Evolutionary conservation across 1,140 invertebrate genomes (phyloP), one percentile per base, ranked within the genome.

Genomic region (Phymastichus coffea): DNA sequence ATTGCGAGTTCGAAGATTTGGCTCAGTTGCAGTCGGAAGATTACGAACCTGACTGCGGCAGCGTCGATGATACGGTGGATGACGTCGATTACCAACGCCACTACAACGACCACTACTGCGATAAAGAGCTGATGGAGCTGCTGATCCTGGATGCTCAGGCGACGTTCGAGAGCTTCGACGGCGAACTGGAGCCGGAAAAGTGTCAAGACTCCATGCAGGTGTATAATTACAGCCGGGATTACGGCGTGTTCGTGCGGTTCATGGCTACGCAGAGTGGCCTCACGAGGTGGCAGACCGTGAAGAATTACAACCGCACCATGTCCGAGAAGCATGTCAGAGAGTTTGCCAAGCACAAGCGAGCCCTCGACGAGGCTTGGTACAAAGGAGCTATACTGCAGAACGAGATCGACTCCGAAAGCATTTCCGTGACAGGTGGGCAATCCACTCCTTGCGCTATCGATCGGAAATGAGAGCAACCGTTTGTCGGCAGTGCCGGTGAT

Each of bases 311-410:
- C 1, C 38, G 10, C 2, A 46, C 23, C 8, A 15, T 15, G 1
- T 37, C 41, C 22, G 33, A 57, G 12, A 48, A 62, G n/a, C 43
- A 33, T 3, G 52, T 62, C 2, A 10, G 19, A 0, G 47, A 57
- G 10, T 57, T 62, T 9, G 25, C 38, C 2, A 52, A 20, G 8
- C 53, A 57, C 10, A 86, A 84, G 14, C 84, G 84, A 51, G 88
- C 94, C 1, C 91, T 95, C 17, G 91, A 97, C 71, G 94, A 96
- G 73, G 86, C 90, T 0, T 97, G 94, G 90, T 98, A 97, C 71
- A 90, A 91, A 72, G 87, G 91, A 44, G 93, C 95, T 2, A 91
- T 97, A 3, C 84, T 96, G 35, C 91, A 93, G 66, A 89, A 93
- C 74, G 82, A 87, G 67, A 80, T 89, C 25, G 88, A 92, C 63